Evolutionary conservation across 2,113 vertebrate genomes (phyloP).

Genomic region (Pyrgilauda ruficollis): DNA sequence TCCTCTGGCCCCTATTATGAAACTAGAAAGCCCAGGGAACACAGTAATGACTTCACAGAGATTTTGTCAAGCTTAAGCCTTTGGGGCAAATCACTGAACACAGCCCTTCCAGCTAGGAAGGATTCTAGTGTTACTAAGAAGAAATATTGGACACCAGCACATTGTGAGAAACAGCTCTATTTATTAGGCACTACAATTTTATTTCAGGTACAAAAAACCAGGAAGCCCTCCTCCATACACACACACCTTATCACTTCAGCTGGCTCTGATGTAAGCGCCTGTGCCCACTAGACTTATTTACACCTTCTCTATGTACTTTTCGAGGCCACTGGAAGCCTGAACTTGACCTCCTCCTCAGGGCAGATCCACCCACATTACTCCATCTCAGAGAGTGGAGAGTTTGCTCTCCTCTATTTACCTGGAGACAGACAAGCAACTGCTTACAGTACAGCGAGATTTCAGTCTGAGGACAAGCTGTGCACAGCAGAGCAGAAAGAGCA

Average conservation of each 20-base stretch:
- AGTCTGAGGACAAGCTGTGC: neutral
- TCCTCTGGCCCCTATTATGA: neutral
- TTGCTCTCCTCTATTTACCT: neutral
- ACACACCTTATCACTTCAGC: neutral
- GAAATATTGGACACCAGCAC: neutral
- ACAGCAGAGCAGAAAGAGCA: neutral
- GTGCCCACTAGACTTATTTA: neutral
- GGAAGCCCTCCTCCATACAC: neutral
- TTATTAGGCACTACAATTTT: neutral
- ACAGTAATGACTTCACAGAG: neutral
- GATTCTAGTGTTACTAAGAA: neutral
- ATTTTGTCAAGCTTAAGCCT: neutral
- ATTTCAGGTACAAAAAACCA: neutral
- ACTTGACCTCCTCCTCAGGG: neutral
- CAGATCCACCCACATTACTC: neutral
- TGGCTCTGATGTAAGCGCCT: neutral
- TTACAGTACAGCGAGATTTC: neutral
- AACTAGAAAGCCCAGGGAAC: neutral
- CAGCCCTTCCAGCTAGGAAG: neutral
- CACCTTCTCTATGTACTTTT: neutral
- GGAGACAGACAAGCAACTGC: neutral
- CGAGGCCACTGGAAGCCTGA: neutral
- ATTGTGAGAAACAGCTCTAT: fast-evolving
- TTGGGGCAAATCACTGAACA: neutral
- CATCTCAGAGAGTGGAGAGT: neutral